Conservation (phyloP, 2,888 invertebrate genomes). For the Calliopum simillimum region DNA sequence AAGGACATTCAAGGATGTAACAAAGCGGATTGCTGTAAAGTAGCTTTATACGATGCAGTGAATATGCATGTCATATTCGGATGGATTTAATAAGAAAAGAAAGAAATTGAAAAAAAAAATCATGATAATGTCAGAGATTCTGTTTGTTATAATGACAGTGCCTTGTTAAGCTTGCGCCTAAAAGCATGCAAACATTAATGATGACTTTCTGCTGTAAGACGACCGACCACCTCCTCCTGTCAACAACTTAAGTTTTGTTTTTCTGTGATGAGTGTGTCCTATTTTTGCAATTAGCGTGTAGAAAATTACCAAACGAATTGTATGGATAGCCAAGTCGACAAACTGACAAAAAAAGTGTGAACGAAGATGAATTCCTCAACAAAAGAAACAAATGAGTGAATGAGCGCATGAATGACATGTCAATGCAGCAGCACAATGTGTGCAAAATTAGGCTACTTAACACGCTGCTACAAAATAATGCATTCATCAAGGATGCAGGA, state of each 20-base stretch:
- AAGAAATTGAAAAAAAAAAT: conserved; percentile 41
- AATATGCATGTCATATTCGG: not conserved
- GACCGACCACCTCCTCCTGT: too few relatives aligned
- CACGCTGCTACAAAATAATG: not conserved
- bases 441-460: conserved; percentile 2
- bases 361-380: conserved; percentile 41
- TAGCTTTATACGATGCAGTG: conserved; percentile 1
- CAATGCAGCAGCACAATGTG: conserved; percentile 3
- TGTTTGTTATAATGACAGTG: too few relatives aligned
- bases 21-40: not conserved
- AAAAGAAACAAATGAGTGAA: conserved; percentile 42
- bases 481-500: not conserved
- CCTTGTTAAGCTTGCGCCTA: too few relatives aligned
- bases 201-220: too few relatives aligned
- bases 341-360: conserved; percentile 39
- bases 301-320: too few relatives aligned
- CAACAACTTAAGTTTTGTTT: too few relatives aligned
- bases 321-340: conserved; percentile 6
- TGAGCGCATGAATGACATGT: conserved; percentile 15
- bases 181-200: too few relatives aligned
- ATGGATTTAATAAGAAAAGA: conserved; percentile 26
- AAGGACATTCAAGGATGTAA: not conserved
- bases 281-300: too few relatives aligned
- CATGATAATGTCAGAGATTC: conserved; percentile 48
- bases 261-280: too few relatives aligned